These are phyloP conservation scores for Puffinus mauretanicus DNA, from an alignment of 2,113 vertebrate genomes.

Conservation along the genomic window DNA sequence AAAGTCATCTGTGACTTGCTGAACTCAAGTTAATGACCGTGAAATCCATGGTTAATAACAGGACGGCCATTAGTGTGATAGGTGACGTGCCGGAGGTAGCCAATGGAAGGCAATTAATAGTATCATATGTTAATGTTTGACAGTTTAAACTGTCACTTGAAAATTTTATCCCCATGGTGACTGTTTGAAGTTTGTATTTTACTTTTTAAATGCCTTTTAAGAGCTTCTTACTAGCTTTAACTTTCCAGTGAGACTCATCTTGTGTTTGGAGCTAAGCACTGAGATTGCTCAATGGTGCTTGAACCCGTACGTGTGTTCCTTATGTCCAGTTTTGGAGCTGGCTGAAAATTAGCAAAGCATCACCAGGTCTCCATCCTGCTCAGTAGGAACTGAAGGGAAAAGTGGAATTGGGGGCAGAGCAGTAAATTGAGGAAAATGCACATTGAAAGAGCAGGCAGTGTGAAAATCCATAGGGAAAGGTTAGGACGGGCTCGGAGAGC, in stretches of 20 bases:
- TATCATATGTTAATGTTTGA: neutral
- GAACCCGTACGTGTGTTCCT: neutral
- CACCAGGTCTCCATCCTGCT: neutral
- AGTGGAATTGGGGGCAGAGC: neutral
- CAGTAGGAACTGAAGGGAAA: neutral
- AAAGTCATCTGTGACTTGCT: slow-evolving; percentile 39
- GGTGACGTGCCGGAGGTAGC: neutral
- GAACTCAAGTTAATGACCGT: slow-evolving; percentile 53
- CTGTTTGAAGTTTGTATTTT: neutral
- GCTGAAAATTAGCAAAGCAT: neutral
- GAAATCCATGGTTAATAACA: slow-evolving; percentile 27
- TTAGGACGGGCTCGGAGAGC: neutral
- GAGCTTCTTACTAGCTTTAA: neutral
- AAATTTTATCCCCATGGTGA: neutral
- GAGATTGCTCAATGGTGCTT: neutral
- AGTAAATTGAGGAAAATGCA: neutral
- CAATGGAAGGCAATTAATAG: slow-evolving; percentile 3
- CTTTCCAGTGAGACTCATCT: neutral
- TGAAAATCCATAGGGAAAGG: neutral
- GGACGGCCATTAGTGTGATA: neutral
- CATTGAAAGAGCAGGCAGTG: neutral
- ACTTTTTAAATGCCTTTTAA: neutral
- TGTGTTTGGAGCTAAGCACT: neutral
- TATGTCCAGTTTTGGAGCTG: neutral
- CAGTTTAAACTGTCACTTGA: neutral